phyloP scores from a whole-genome alignment of 2,888 invertebrate species.

The Cephalotes varians region DNA sequence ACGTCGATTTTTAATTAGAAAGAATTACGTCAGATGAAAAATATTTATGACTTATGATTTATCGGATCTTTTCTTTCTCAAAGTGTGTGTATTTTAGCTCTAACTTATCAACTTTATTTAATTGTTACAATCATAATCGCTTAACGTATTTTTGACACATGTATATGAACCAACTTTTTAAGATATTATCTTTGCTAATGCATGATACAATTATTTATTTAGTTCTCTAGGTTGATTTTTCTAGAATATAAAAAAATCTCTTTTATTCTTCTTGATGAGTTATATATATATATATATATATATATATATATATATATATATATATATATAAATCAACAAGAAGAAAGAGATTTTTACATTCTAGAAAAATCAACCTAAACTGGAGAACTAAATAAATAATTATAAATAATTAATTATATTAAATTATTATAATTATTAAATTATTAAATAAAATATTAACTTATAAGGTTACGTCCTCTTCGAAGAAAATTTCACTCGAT shows the following conservation, averaged over 20 bases:
- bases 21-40: background rate
- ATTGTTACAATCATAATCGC: background rate
- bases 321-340: too few relatives aligned
- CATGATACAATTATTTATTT: background rate
- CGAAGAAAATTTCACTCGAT: too few relatives aligned
- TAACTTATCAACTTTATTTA: background rate
- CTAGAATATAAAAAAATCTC: background rate
- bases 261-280: background rate
- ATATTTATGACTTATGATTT: background rate
- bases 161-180: background rate
- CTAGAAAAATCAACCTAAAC: too few relatives aligned
- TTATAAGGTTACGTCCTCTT: too few relatives aligned
- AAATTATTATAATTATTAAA: too few relatives aligned
- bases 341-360: too few relatives aligned
- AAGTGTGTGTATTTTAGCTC: too few relatives aligned
- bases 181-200: background rate
- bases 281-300: too few relatives aligned
- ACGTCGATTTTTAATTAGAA: conserved; percentile 16
- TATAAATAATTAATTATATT: too few relatives aligned
- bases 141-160: background rate
- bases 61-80: background rate
- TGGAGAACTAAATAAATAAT: too few relatives aligned
- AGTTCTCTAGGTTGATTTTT: background rate
- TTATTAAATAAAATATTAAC: too few relatives aligned
- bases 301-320: too few relatives aligned